A percentile compares a stretch with the other conserved stretches of the same genome.
Conservation (phyloP, 1,140 invertebrate species). For the Drosophila ironensis region DNA sequence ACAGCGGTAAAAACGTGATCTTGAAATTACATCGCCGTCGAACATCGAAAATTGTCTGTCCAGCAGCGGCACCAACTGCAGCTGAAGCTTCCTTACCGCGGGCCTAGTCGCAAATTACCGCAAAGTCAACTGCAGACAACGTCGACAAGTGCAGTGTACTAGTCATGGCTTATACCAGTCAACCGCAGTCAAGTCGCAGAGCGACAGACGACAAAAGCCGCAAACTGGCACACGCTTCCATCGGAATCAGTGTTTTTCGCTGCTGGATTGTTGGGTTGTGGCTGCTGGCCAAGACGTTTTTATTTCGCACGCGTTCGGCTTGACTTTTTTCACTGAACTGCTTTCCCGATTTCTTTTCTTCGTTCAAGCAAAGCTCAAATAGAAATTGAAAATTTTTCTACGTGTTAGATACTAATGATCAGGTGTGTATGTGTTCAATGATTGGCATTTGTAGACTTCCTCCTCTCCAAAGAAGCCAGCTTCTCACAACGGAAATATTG, state of each 20-base stretch:
- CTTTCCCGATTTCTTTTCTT: constrained; percentile 37
- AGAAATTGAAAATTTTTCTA: constrained; percentile 79
- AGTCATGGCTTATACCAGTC: constrained; percentile 34
- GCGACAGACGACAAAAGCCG: constrained; percentile 47
- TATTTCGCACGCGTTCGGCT: constrained; percentile 75
- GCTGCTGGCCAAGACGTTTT: constrained; percentile 72
- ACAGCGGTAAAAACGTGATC: constrained; percentile 76
- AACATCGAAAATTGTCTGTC: constrained; percentile 44
- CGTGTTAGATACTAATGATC: constrained; percentile 61
- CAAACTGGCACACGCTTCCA: constrained; percentile 76
- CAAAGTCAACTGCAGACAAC: constrained; percentile 55
- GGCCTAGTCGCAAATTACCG: constrained; percentile 65
- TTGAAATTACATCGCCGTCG: constrained; percentile 74
- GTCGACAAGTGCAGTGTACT: constrained; percentile 39
- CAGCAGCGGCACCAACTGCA: constrained; percentile 15
- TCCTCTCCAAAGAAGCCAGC: constrained; percentile 55
- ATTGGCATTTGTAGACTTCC: constrained; percentile 66
- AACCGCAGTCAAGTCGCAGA: constrained; percentile 32
- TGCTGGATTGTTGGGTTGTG: constrained; percentile 4
- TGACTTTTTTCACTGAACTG: constrained; percentile 33
- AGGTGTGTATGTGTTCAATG: constrained; percentile 37
- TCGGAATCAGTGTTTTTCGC: constrained; percentile 36
- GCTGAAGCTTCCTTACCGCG: constrained; percentile 22
- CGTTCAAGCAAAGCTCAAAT: constrained; percentile 64
- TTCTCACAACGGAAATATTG: constrained; percentile 67